phyloP scores from a whole-genome alignment of 2,797 vertebrate genomes.

The Propithecus deckenii region DNA sequence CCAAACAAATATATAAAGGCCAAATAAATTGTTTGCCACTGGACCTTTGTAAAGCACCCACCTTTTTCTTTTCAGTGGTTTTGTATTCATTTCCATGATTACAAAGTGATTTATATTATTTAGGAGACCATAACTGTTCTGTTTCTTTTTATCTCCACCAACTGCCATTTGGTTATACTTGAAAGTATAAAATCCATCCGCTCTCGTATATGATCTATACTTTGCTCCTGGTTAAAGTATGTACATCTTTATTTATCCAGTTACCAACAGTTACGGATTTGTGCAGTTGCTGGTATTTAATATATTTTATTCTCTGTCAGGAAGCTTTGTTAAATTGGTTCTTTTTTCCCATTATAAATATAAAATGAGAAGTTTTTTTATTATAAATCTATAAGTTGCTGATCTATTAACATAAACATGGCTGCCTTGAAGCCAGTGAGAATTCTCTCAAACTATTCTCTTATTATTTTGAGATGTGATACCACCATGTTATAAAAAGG shows the following conservation, averaged over 20 bases:
- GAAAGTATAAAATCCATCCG: constrained; percentile 1
- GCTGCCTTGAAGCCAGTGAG: not conserved
- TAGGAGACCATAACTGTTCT: not conserved
- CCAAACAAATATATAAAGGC: not conserved
- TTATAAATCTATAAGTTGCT: not conserved
- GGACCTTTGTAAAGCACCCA: not conserved
- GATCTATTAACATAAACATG: not conserved
- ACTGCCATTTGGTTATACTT: constrained; percentile 5
- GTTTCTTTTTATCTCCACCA: not conserved
- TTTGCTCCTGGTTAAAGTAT: not conserved
- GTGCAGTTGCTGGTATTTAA: constrained; percentile 14
- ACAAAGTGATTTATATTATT: constrained; percentile 16
- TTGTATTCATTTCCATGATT: not conserved
- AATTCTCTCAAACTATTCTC: not conserved
- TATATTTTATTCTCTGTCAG: constrained; percentile 2
- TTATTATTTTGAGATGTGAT: constrained; percentile 34
- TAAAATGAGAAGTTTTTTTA: not conserved
- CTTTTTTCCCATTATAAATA: not conserved
- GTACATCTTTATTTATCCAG: not conserved
- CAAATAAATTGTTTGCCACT: not conserved
- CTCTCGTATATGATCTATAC: not conserved
- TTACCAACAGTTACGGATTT: not conserved
- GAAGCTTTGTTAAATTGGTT: not conserved
- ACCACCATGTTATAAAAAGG: not conserved
- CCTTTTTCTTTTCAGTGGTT: not conserved